Base-by-base conservation (phyloP, 2,113 vertebrate species). In the Crotalus helleri region DNA sequence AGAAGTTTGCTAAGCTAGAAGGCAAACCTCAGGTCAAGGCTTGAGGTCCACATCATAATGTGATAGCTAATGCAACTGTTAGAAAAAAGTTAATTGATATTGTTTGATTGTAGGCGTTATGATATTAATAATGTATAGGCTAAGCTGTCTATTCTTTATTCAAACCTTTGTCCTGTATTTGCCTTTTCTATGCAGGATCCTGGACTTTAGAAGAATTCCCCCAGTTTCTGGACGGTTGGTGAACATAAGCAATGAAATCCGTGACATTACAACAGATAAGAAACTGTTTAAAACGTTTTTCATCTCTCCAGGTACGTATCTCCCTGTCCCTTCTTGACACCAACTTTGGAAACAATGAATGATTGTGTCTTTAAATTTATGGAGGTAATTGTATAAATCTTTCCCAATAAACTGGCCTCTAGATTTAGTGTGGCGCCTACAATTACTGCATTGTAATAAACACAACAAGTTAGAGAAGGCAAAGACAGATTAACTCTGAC, bases 241-340 rank as follows among this genome's bases (percentile, higher is more conserved):
- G 91, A 98, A 98, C 64, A 96, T 98, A 93, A 97, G 98, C 0
- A 98, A 97, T 90, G 98, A 99, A 91, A 98, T 99, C 86, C 97
- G 97, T 94, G 97, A 98, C 46, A 93, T 98, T 94, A 98, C 98
- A 1, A 98, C 97, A 0, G 98, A 99, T 94, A 97, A 92, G 94
- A 98, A 98, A 95, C 96, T 98, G 94, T 97, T 97, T 55, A 96
- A 94, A 91, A 98, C 98, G 57, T 98, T 99, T 95, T 98, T 98
- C 92, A 98, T 94, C 51, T 99, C 98, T 13, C 98, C 98, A 57
- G 98, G 98, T 98, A 85, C 95, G 74, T 26, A 69, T 64, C 81
- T 85, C 19, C 46, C 29, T 33, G n/a, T 9, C 11, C 13, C 17
- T 58, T 21, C n/a, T 87, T 81, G 9, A 46, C 2, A 39, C 17